Evolutionary conservation across 2,888 invertebrate genomes (phyloP).

Genomic region (Thecocarcelia acutangulata): DNA sequence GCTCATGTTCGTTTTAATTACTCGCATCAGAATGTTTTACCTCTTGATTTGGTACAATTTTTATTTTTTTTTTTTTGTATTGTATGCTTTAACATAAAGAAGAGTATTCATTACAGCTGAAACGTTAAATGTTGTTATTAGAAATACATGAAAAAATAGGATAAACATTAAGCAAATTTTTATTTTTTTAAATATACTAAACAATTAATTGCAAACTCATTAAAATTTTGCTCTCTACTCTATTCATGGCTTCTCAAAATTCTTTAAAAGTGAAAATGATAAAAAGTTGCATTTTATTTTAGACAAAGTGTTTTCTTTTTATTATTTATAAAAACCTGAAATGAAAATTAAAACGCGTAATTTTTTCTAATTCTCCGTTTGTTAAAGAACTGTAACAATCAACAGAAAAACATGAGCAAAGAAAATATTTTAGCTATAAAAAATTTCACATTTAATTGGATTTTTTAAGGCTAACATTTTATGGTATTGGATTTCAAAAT

Average conservation of each 20-base stretch:
- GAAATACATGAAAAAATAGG: slow-evolving; percentile 31
- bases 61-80: too few relatives aligned
- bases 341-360: slow-evolving; percentile 8
- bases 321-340: slow-evolving; percentile 8
- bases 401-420: too few relatives aligned
- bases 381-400: neutral
- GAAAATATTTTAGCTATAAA: too few relatives aligned
- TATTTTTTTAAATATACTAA: slow-evolving; percentile 10
- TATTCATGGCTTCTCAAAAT: slow-evolving; percentile 23
- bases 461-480: too few relatives aligned
- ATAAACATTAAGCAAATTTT: slow-evolving; percentile 28
- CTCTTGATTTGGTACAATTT: slow-evolving; percentile 38
- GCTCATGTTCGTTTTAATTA: slow-evolving; percentile 49
- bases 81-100: neutral
- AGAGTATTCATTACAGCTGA: slow-evolving; percentile 53
- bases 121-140: slow-evolving; percentile 29
- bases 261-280: slow-evolving; percentile 15
- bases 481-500: too few relatives aligned
- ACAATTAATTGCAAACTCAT: slow-evolving; percentile 55
- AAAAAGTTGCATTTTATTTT: slow-evolving; percentile 29
- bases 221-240: slow-evolving; percentile 38
- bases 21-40: slow-evolving; percentile 30
- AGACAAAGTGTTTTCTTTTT: slow-evolving; percentile 7
- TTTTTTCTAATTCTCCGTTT: neutral
- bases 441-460: too few relatives aligned